Evolutionary conservation across 1,140 invertebrate genomes (phyloP).

Genomic region (Plutomurus gul): DNA sequence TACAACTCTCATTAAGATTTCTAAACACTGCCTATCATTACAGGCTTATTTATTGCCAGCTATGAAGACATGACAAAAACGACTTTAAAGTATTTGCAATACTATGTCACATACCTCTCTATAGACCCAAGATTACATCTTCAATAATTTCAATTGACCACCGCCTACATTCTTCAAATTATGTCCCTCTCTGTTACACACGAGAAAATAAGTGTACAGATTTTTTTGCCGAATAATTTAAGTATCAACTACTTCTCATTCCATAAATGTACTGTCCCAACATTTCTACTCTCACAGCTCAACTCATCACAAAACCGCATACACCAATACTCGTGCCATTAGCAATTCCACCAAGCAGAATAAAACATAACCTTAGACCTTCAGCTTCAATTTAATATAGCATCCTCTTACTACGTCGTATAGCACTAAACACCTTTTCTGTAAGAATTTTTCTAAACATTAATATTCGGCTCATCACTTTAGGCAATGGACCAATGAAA

Average conservation of each 20-base stretch:
- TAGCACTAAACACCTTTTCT: neutral
- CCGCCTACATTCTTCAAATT: neutral
- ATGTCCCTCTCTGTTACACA: neutral
- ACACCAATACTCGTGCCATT: neutral
- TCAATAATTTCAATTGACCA: neutral
- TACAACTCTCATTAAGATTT: conserved; percentile 10
- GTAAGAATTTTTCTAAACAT: neutral
- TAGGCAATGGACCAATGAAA: neutral
- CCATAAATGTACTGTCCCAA: neutral
- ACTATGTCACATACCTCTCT: too few relatives aligned
- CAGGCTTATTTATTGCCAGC: too few relatives aligned
- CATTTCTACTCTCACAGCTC: too few relatives aligned
- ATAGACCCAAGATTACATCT: too few relatives aligned
- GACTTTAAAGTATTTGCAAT: too few relatives aligned
- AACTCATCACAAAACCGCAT: too few relatives aligned
- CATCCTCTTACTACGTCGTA: neutral
- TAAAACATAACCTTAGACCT: conserved; percentile 3
- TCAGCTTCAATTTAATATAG: neutral
- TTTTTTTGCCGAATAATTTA: neutral
- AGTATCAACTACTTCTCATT: neutral
- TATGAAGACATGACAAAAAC: too few relatives aligned
- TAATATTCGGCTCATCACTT: conserved; percentile 17
- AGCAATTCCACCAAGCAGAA: neutral
- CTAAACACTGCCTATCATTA: too few relatives aligned
- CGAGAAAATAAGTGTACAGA: neutral